These are phyloP conservation scores for Ia io DNA, from an alignment of 2,113 vertebrate species.

Conservation along the genomic window DNA sequence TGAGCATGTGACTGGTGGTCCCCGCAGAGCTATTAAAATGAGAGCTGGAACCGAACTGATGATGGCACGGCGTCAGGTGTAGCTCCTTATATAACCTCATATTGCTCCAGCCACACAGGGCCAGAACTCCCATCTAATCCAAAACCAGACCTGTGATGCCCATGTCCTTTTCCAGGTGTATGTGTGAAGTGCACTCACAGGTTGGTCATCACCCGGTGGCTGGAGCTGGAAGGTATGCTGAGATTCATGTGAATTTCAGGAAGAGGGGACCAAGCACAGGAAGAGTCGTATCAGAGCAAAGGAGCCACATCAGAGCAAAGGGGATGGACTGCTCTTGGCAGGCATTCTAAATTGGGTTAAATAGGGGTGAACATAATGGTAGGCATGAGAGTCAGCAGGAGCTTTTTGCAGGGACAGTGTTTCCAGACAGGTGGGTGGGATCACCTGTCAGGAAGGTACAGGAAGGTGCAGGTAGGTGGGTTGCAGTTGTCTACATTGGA, in stretches of 20 bases:
- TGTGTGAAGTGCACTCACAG: neutral
- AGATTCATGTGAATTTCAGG: neutral
- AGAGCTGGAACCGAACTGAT: fast-evolving
- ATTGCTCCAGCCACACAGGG: neutral
- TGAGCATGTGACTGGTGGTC: neutral
- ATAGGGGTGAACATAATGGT: neutral
- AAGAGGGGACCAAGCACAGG: no score
- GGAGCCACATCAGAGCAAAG: no score
- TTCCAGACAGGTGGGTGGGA: neutral
- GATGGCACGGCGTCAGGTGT: neutral
- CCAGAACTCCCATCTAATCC: neutral
- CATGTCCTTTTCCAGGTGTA: neutral
- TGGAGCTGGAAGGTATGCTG: no score
- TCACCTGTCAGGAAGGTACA: neutral
- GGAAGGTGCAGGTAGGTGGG: neutral
- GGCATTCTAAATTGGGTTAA: neutral
- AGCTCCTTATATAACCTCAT: neutral
- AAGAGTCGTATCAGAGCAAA: neutral
- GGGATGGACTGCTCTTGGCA: fast-evolving
- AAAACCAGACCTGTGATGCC: neutral
- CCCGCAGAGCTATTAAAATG: neutral
- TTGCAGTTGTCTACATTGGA: neutral
- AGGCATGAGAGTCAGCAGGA: neutral
- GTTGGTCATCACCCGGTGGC: neutral
- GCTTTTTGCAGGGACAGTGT: neutral